These are phyloP conservation scores for Mactromeris polynyma DNA, from an alignment of 2,888 invertebrate species.

Conservation along the genomic window DNA sequence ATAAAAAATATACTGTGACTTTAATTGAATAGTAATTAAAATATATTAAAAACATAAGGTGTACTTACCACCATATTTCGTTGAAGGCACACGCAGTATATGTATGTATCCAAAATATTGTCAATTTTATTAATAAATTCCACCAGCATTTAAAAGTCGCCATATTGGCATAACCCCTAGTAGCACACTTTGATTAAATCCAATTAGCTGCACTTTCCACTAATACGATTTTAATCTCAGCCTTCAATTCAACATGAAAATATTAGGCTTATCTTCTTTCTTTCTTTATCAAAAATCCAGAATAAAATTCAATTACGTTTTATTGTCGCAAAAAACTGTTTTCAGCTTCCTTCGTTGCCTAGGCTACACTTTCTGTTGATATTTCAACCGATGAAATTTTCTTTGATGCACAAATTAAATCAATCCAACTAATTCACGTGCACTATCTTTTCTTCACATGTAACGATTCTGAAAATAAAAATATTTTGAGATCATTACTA, in stretches of 20 bases:
- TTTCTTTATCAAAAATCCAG: slow-evolving; percentile 5
- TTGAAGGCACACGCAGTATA: slow-evolving; percentile 56
- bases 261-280: not conserved
- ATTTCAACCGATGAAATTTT: not conserved
- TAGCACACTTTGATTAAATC: slow-evolving; percentile 14
- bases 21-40: too few relatives aligned
- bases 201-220: slow-evolving; percentile 13
- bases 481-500: slow-evolving; percentile 37
- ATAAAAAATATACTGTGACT: too few relatives aligned
- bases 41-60: too few relatives aligned
- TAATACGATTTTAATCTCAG: not conserved
- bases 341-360: not conserved
- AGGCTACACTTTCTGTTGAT: not conserved
- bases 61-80: slow-evolving; percentile 69
- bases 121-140: slow-evolving; percentile 62
- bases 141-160: slow-evolving; percentile 50
- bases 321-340: slow-evolving; percentile 18
- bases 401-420: slow-evolving; percentile 24
- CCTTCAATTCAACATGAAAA: not conserved
- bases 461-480: slow-evolving; percentile 43
- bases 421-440: slow-evolving; percentile 24
- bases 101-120: slow-evolving; percentile 59
- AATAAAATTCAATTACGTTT: slow-evolving; percentile 11
- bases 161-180: slow-evolving; percentile 51
- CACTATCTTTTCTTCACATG: slow-evolving; percentile 24